A percentile compares a stretch with the other conserved stretches of the same genome.
phyloP scores from a whole-genome alignment of 1,140 invertebrate genomes.

The Babylonia areolata region DNA sequence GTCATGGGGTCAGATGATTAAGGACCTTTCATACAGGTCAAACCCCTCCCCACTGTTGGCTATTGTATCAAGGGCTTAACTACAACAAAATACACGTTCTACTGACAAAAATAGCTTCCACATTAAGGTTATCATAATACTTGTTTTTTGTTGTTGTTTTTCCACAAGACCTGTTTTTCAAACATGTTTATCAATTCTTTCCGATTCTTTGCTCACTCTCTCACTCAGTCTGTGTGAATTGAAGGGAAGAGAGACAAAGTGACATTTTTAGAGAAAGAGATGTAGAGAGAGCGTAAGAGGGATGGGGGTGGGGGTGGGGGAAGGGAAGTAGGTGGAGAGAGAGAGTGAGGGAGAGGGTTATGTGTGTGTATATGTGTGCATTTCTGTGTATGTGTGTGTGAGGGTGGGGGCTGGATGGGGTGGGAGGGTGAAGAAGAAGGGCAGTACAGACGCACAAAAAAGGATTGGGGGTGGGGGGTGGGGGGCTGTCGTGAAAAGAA shows the following conservation, averaged over 20 bases:
- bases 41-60: not conserved
- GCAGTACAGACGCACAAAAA: too few relatives aligned
- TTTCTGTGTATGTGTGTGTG: too few relatives aligned
- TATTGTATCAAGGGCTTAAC: not conserved
- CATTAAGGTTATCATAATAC: not conserved
- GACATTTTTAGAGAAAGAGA: not conserved
- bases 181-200: too few relatives aligned
- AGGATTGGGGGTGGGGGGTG: too few relatives aligned
- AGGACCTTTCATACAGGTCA: not conserved
- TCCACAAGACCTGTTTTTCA: too few relatives aligned
- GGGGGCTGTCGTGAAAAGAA: too few relatives aligned
- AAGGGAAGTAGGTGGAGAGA: too few relatives aligned
- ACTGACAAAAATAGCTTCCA: not conserved
- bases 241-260: not conserved
- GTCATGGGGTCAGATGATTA: not conserved
- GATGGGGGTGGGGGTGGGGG: too few relatives aligned
- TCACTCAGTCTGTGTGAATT: not conserved
- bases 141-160: too few relatives aligned
- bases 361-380: too few relatives aligned
- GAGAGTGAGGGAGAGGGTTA: not conserved
- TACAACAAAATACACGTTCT: not conserved
- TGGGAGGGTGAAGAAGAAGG: not conserved
- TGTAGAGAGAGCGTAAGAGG: not conserved
- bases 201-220: too few relatives aligned
- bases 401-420: not conserved